Base-by-base conservation (phyloP, 2,797 vertebrate genomes). In the Paedocypris micromegethes region DNA sequence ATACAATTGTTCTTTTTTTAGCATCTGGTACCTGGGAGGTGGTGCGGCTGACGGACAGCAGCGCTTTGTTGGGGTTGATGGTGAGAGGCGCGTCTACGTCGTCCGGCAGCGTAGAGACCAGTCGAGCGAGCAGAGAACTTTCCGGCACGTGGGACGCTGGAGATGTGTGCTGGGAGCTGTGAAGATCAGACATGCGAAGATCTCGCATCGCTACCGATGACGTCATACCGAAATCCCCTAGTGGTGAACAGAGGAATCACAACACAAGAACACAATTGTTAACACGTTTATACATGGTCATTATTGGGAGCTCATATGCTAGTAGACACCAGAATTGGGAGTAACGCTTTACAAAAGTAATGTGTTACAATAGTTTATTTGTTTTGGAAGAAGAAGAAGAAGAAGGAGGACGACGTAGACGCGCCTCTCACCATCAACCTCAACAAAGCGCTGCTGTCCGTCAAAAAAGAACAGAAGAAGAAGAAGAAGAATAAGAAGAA, bases 381-480 rank as follows among this genome's bases (percentile, higher is more conserved):
- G 23, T 23, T 23, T 23, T 23, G 23, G n/a, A n/a, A 23, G 23
- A 23, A 23, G 23, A 23, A 23, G 23, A 23, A 23, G 23, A 23
- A 23, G 23, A 23, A n/a, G n/a, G n/a, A n/a, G 78, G 55, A 39
- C 0, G 70, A 68, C 4, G 64, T 51, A 0, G 53, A 46, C 4
- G 39, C 48, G 2, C 2, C 65, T 39, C 55, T 73, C 52, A 77
- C 83, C 45, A 79, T 81, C 47, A 90, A 85, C 77, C 91, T 91
- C 8, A 91, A 90, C 83, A 93, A 91, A 86, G 90, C 87, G 1
- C 39, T 92, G 70, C 86, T 98, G 45, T 91, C 88, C 0, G 84
- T 96, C 62, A 83, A n/a, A n/a, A n/a, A n/a, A n/a, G n/a, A n/a
- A n/a, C n/a, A n/a, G n/a, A n/a, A n/a, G n/a, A n/a, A n/a, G n/a